Percentiles rank a stretch among this genome's conserved stretches.
phyloP scores from a whole-genome alignment of 2,113 vertebrate genomes.

The Elachura formosa region DNA sequence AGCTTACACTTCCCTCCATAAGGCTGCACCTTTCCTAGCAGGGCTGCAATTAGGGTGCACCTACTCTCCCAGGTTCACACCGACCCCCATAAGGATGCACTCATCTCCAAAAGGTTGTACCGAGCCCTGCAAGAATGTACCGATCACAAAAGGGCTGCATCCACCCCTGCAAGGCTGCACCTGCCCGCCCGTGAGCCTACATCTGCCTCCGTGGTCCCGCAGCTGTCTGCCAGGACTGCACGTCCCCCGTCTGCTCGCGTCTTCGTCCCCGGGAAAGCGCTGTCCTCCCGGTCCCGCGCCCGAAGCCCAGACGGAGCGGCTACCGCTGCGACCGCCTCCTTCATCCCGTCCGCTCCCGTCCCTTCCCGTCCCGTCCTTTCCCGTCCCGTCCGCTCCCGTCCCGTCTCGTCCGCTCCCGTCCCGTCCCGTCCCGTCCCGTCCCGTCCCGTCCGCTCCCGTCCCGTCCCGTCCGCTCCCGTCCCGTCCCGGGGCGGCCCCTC shows the following conservation, averaged over 20 bases:
- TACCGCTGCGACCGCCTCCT: no score
- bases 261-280: not conserved
- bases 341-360: not conserved
- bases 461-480: not conserved
- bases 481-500: not conserved
- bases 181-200: not conserved
- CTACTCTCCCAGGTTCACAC: not conserved
- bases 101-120: not conserved
- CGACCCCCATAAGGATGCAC: fast-evolving
- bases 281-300: not conserved
- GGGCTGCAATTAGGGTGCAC: not conserved
- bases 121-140: fast-evolving
- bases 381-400: not conserved
- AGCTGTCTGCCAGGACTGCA: not conserved
- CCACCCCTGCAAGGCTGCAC: not conserved
- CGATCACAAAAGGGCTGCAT: not conserved
- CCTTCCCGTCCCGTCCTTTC: not conserved
- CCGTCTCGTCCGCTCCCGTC: not conserved
- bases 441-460: no score
- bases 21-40: not conserved
- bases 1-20: not conserved
- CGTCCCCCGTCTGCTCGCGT: fast-evolving
- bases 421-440: not conserved
- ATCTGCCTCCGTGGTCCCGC: not conserved
- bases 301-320: not conserved